Percentiles rank a stretch among this genome's conserved stretches.
Conservation (phyloP, 2,888 invertebrate species). For the Cheilosia pagana region DNA sequence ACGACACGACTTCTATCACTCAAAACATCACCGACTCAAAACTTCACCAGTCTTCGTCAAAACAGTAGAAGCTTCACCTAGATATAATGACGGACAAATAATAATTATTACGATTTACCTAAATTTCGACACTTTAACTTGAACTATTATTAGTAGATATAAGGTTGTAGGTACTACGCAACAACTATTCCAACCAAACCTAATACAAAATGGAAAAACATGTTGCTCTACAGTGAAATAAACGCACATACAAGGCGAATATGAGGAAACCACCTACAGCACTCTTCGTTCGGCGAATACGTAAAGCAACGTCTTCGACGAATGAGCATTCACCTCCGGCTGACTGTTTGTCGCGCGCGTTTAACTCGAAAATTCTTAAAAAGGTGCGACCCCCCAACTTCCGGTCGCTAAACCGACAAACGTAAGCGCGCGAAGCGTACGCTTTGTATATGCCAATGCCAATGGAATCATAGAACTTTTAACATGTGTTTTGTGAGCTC, state of each 20-base stretch:
- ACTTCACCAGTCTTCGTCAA: no score
- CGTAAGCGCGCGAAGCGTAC: conserved; percentile 15
- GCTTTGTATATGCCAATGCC: conserved; percentile 7
- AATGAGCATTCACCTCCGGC: not conserved
- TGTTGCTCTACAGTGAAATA: not conserved
- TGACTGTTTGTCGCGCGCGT: conserved; percentile 18
- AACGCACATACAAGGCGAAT: not conserved
- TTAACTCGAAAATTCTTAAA: conserved; percentile 33
- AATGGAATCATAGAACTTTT: conserved; percentile 31
- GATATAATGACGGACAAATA: no score
- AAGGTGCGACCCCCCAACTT: conserved; percentile 66
- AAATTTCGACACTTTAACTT: no score
- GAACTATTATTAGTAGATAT: no score
- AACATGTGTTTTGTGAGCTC: conserved; percentile 20
- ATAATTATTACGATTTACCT: no score
- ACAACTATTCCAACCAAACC: conserved; percentile 4
- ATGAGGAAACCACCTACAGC: conserved; percentile 17
- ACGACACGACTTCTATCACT: no score
- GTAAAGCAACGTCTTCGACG: conserved; percentile 9
- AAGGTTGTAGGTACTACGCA: no score
- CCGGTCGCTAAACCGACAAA: conserved; percentile 61
- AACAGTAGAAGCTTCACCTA: no score
- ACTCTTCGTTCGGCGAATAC: not conserved
- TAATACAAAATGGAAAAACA: conserved; percentile 14
- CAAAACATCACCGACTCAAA: no score